These are phyloP conservation scores for Strix uralensis DNA, from an alignment of 2,113 vertebrate genomes.

Conservation along the genomic window DNA sequence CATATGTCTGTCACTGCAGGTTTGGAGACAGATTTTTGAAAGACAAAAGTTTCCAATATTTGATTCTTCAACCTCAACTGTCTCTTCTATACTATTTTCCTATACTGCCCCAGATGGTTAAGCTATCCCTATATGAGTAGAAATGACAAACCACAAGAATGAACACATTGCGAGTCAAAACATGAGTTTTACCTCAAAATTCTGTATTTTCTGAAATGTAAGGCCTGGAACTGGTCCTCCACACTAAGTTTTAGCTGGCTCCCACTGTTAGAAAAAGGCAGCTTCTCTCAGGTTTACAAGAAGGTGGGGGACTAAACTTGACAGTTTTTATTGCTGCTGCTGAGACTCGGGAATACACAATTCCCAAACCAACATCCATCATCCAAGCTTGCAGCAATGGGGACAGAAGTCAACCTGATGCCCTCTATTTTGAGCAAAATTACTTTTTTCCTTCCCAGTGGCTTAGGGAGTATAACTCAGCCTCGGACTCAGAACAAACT, in stretches of 20 bases:
- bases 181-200: neutral
- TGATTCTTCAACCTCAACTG: neutral
- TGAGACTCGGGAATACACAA: neutral
- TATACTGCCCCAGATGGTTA: neutral
- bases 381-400: neutral
- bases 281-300: neutral
- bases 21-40: neutral
- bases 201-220: neutral
- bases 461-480: neutral
- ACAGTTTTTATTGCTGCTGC: neutral
- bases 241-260: neutral
- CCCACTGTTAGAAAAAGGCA: neutral
- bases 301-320: neutral
- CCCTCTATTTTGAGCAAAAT: neutral
- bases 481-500: neutral
- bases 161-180: neutral
- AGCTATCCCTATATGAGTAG: accelerated
- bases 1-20: neutral
- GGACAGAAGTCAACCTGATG: neutral
- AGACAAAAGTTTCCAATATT: neutral
- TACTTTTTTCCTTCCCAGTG: neutral
- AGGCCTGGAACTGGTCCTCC: neutral
- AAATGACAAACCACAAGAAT: neutral
- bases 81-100: neutral
- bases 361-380: neutral